Conservation (phyloP, 2,888 invertebrate species). For the Xestia ashworthii region DNA sequence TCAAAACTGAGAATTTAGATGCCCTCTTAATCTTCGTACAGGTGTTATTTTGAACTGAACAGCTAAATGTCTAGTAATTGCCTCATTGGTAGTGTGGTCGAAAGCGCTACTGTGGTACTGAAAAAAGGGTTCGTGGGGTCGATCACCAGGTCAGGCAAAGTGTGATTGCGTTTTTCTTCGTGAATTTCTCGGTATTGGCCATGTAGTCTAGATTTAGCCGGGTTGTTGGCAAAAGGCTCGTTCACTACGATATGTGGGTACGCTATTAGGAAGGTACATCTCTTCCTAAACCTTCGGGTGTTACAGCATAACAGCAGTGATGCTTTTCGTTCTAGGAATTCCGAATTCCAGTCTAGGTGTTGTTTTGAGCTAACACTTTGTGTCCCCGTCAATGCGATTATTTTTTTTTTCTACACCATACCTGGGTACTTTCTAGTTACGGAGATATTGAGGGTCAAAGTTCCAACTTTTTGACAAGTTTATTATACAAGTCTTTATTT, state of each 20-base stretch:
- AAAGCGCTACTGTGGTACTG: neutral
- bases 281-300: neutral
- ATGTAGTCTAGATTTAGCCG: neutral
- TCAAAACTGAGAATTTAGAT: too few relatives aligned
- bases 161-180: neutral
- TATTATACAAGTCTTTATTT: too few relatives aligned
- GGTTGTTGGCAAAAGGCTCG: neutral
- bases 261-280: neutral
- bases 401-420: too few relatives aligned
- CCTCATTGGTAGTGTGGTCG: neutral
- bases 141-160: neutral
- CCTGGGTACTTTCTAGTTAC: too few relatives aligned
- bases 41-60: neutral
- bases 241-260: neutral
- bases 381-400: too few relatives aligned
- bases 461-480: too few relatives aligned
- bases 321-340: neutral
- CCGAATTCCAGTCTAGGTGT: neutral
- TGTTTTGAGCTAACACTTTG: neutral
- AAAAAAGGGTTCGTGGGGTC: neutral
- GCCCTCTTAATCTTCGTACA: too few relatives aligned
- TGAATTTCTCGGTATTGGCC: neutral
- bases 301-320: neutral
- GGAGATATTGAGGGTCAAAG: too few relatives aligned
- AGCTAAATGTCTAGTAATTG: neutral